A percentile compares a stretch with the other conserved stretches of the same genome.
These are phyloP conservation scores for Drosophila bocki DNA, from an alignment of 1,140 invertebrate species.

Conservation along the genomic window DNA sequence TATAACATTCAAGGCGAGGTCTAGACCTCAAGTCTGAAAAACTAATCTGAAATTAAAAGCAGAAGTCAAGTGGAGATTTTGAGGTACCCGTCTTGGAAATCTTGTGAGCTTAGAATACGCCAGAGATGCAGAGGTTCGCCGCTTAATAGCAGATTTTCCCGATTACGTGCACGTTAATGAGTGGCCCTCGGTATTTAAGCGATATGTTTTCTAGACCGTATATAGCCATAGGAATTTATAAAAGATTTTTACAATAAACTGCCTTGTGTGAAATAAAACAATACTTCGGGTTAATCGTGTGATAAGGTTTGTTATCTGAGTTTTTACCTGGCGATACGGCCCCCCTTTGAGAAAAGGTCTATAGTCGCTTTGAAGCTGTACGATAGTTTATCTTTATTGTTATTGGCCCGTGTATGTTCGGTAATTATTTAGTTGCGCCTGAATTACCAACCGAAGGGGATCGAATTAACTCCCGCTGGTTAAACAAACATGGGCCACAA, in stretches of 20 bases:
- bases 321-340: not conserved
- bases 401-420: not conserved
- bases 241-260: constrained; percentile 12
- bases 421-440: constrained; percentile 13
- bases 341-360: not conserved
- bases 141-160: constrained; percentile 12
- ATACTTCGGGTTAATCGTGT: not conserved
- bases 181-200: constrained; percentile 19
- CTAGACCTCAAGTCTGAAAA: too few relatives aligned
- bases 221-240: not conserved
- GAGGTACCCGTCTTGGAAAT: too few relatives aligned
- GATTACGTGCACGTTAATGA: constrained; percentile 16
- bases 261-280: not conserved
- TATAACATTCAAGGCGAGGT: too few relatives aligned
- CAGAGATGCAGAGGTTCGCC: constrained; percentile 17
- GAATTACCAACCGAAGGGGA: not conserved
- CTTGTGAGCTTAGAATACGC: not conserved
- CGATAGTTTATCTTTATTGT: constrained; percentile 15
- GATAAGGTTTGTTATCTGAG: constrained; percentile 8
- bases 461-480: not conserved
- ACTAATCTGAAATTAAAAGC: too few relatives aligned
- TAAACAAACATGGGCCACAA: not conserved
- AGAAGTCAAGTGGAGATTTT: too few relatives aligned
- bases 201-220: constrained; percentile 15
- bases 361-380: constrained; percentile 6